Evolutionary conservation across 2,113 vertebrate genomes (phyloP).

Genomic region (Corythornis vintsioides): DNA sequence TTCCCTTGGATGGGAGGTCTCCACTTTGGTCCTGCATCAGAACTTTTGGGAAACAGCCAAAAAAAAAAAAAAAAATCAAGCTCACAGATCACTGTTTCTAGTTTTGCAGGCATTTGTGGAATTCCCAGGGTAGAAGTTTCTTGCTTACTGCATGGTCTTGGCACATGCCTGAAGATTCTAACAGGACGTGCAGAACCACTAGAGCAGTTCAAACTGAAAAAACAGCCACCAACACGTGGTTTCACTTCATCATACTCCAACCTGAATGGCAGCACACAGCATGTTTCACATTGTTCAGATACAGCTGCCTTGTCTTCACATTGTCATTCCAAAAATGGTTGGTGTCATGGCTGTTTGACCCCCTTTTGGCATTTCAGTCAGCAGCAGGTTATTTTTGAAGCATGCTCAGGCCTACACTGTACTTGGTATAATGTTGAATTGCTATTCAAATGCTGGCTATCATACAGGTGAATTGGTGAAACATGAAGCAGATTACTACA

Average conservation of each 20-base stretch:
- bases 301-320: not conserved
- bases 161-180: not conserved
- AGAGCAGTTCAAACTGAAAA: not conserved
- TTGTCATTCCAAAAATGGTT: not conserved
- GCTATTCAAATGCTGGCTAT: not conserved
- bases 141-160: not conserved
- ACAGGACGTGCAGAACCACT: not conserved
- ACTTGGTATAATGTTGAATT: not conserved
- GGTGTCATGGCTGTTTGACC: not conserved
- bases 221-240: not conserved
- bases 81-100: slow-evolving; percentile 14
- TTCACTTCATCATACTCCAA: not conserved
- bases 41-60: not conserved
- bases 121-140: not conserved
- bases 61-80: too few species aligned
- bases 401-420: not conserved
- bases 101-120: not conserved
- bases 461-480: not conserved
- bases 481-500: not conserved
- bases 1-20: not conserved
- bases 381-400: not conserved
- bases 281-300: not conserved
- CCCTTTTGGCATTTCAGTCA: not conserved
- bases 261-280: not conserved
- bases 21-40: not conserved